Conservation (phyloP, 2,797 vertebrate species). For the Chaunax sp. region DNA sequence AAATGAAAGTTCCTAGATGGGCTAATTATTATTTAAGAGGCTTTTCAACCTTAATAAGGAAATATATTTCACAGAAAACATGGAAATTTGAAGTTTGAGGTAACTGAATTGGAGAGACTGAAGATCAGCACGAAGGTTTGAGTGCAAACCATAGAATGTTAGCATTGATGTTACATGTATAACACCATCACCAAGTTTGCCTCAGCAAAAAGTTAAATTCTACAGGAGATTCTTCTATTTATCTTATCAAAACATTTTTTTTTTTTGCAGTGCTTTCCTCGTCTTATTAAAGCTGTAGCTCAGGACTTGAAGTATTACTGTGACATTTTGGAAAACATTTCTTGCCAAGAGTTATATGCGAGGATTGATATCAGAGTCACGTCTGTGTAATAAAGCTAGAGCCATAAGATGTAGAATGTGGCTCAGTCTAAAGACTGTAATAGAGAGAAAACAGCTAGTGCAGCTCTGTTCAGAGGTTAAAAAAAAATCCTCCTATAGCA, state of each 20-base stretch:
- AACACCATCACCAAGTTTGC: no score
- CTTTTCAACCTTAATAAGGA: background rate
- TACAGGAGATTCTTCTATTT: background rate
- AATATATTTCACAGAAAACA: background rate
- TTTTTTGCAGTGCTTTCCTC: background rate
- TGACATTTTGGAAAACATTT: no score
- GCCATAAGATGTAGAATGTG: background rate
- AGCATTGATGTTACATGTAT: no score
- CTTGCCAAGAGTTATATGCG: background rate
- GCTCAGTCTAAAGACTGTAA: background rate
- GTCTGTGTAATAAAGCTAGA: background rate
- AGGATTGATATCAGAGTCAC: background rate
- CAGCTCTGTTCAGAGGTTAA: no score
- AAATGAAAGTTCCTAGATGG: background rate
- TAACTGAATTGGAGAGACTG: no score
- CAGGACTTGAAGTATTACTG: no score
- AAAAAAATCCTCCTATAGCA: no score
- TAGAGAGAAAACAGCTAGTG: background rate
- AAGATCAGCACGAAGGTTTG: no score
- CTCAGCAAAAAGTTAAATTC: background rate
- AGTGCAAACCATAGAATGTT: no score
- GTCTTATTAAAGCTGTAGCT: background rate
- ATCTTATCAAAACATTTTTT: no score
- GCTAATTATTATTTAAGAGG: background rate
- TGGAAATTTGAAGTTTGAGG: background rate